Evolutionary conservation across 1,140 invertebrate species (phyloP).

Genomic region (Bathynomus jamesi): DNA sequence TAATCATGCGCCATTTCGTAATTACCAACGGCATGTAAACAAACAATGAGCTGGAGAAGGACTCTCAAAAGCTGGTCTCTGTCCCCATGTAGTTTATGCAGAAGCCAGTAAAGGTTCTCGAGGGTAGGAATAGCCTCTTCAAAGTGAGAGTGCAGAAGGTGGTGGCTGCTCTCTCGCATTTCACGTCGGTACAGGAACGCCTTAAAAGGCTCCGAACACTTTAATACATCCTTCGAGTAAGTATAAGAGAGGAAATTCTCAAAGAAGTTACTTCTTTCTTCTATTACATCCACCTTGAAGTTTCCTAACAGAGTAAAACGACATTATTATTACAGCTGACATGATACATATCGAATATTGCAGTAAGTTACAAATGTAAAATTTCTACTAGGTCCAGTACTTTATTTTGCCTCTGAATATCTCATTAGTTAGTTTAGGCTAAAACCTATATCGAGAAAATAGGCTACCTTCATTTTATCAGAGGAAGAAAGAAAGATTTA

Average conservation of each 20-base stretch:
- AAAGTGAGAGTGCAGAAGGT: conserved; percentile 54
- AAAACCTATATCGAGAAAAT: no score
- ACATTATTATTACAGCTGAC: not conserved
- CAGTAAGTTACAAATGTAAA: no score
- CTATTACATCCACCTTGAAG: conserved; percentile 51
- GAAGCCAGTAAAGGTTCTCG: conserved; percentile 60
- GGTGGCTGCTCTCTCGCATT: conserved; percentile 52
- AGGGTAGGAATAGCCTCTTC: conserved; percentile 55
- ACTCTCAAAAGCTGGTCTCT: conserved; percentile 58
- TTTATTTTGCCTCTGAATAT: no score
- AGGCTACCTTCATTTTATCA: no score
- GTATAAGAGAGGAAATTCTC: conserved; percentile 57
- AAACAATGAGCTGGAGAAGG: conserved; percentile 62
- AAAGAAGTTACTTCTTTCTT: conserved; percentile 60
- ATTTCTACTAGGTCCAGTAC: no score
- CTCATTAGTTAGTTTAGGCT: no score
- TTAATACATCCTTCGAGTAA: conserved; percentile 50
- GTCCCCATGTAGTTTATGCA: conserved; percentile 66
- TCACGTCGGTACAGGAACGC: conserved; percentile 61
- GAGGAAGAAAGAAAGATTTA: no score
- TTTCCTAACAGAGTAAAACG: not conserved
- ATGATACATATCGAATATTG: no score
- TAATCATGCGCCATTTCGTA: conserved; percentile 55
- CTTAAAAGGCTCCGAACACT: conserved; percentile 54
- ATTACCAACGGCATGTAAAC: conserved; percentile 48